phyloP scores from a whole-genome alignment of 1,140 invertebrate species.

The Ladona fulva region DNA sequence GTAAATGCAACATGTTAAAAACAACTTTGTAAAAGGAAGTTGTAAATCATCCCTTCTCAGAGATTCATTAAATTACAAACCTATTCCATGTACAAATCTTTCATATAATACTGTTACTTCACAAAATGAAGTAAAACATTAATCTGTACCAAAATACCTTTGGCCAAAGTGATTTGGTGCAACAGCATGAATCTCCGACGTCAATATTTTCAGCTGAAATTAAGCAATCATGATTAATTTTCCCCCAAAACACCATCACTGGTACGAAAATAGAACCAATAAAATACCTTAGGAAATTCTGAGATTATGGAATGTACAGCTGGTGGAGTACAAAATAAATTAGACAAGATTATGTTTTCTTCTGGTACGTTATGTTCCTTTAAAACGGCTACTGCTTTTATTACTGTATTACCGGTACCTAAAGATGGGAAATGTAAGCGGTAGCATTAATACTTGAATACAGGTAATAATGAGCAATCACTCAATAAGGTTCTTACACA shows the following conservation, averaged over 20 bases:
- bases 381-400: constrained; percentile 85
- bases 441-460: no score
- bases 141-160: constrained; percentile 98
- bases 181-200: constrained; percentile 89
- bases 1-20: background rate
- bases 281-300: constrained; percentile 67
- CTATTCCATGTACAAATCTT: background rate
- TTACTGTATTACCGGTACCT: constrained; percentile 88
- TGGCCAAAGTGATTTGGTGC: constrained; percentile 97
- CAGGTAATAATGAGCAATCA: no score
- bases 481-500: no score
- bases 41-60: background rate
- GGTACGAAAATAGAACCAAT: constrained; percentile 18
- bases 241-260: background rate
- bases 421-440: constrained; percentile 20
- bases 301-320: constrained; percentile 78
- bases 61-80: background rate
- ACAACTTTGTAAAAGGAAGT: constrained; percentile 4
- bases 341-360: constrained; percentile 89
- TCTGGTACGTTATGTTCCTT: constrained; percentile 89
- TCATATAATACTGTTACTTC: background rate
- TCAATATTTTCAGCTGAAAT: constrained; percentile 81
- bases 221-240: background rate
- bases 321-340: constrained; percentile 90
- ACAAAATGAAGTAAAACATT: constrained; percentile 30